Evolutionary conservation across 2,888 invertebrate species (phyloP), one percentile per base, ranked within the genome.

Genomic region (Malthinus seriepunctatus): DNA sequence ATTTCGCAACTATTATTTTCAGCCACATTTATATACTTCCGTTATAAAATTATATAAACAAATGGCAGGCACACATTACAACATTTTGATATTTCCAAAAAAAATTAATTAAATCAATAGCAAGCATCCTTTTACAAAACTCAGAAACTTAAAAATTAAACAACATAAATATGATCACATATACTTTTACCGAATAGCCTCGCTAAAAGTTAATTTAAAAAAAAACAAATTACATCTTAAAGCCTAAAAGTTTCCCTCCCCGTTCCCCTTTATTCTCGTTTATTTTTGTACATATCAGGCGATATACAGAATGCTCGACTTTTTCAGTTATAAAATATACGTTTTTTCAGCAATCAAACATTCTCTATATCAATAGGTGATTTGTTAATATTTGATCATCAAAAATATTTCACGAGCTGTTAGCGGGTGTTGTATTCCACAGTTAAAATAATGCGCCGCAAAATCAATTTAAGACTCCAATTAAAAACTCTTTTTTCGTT

Each of bases 231-330:
- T 23, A 23, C 23, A 23, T 23, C 23, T 23, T 23, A 23, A 23
- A 23, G 23, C 3, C 23, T 23, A 23, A 23, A 23, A 23, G 23
- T 23, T 5, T 3, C 23, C 23, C 23, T 23, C 23, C 23, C 39
- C 15, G 14, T 42, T 42, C 14, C 39, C 14, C 39, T 11, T n/a
- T 23, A 23, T 23, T 23, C 15, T 42, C 39, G 15, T 42, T 42
- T 9, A 15, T 12, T 42, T 42, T 42, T 42, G 39, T 42, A 42
- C 39, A 42, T 42, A 42, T 23, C 39, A 42, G 39, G 39, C 39
- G 39, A 42, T 42, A 42, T 23, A 42, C 39, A 42, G 15, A 42
- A 42, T 15, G 23, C 5, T 23, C 23, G 23, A 23, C 5, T 23
- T 23, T 23, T 23, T 23, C 23, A 3, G 5, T 23, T 23, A 23